Evolutionary conservation across 2,797 vertebrate genomes (phyloP).

Genomic region (Garrulus glandarius): DNA sequence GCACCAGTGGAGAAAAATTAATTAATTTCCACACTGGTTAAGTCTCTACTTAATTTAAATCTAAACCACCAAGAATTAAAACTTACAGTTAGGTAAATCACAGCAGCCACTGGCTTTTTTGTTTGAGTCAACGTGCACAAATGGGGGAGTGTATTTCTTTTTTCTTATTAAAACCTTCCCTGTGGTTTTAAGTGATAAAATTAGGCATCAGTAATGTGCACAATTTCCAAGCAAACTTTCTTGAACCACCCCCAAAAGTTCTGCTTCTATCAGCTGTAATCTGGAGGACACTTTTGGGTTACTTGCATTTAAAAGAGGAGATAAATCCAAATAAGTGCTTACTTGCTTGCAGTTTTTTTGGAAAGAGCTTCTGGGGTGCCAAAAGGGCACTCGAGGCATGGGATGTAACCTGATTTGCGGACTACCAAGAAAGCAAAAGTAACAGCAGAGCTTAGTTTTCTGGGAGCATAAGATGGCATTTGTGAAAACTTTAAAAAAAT

Average conservation of each 20-base stretch:
- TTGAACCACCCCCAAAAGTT: background rate
- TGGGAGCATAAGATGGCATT: background rate
- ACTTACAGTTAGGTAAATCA: background rate
- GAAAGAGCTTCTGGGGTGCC: background rate
- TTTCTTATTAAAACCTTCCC: background rate
- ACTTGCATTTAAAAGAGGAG: background rate
- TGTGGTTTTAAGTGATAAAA: background rate
- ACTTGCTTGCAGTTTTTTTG: background rate
- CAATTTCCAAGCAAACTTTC: background rate
- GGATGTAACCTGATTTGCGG: background rate
- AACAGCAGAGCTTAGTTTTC: background rate
- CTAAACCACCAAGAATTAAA: background rate
- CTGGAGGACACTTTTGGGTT: background rate
- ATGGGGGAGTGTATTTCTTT: background rate
- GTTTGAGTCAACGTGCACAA: background rate
- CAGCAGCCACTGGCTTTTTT: background rate
- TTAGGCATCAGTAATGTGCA: accelerated
- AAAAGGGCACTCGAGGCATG: background rate
- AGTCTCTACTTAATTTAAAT: background rate
- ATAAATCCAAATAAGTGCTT: background rate
- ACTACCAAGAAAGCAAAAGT: background rate
- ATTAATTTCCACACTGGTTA: background rate
- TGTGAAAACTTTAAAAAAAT: background rate
- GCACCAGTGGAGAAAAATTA: background rate
- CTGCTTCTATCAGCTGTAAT: background rate